A percentile compares a stretch with the other conserved stretches of the same genome.
These are phyloP conservation scores for Melanostoma scalare DNA, from an alignment of 2,888 invertebrate genomes.

Conservation along the genomic window DNA sequence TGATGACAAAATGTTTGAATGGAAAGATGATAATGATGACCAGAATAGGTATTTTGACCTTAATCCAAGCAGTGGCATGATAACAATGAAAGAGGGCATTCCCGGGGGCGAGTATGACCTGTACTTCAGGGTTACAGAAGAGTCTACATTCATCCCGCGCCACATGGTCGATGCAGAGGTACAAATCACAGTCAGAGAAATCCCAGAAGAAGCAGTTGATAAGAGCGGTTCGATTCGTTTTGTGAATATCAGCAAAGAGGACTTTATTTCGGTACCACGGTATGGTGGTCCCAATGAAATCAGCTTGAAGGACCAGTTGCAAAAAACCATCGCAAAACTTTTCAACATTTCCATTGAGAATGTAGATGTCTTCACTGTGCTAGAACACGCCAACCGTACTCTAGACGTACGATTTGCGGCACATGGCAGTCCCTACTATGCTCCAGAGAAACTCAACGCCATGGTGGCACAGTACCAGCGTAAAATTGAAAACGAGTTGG, in stretches of 20 bases:
- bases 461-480: constrained; percentile 89
- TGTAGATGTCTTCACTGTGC: constrained; percentile 96
- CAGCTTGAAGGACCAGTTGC: constrained; percentile 81
- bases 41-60: constrained; percentile 86
- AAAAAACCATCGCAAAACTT: constrained; percentile 85
- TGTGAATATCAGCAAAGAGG: constrained; percentile 90
- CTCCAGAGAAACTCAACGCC: constrained; percentile 93
- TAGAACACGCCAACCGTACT: constrained; percentile 85
- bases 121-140: constrained; percentile 89
- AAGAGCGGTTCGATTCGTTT: constrained; percentile 96
- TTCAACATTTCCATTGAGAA: constrained; percentile 91
- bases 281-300: constrained; percentile 77
- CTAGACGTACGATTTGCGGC: constrained; percentile 95
- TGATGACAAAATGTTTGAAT: constrained; percentile 93
- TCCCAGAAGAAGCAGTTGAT: constrained; percentile 95
- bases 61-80: constrained; percentile 90
- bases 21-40: constrained; percentile 83
- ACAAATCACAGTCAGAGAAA: constrained; percentile 91
- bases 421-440: constrained; percentile 96
- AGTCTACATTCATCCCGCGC: constrained; percentile 83
- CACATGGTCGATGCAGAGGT: constrained; percentile 93
- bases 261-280: constrained; percentile 87
- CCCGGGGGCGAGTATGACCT: constrained; percentile 89
- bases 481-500: constrained; percentile 88
- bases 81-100: constrained; percentile 91